A percentile compares a stretch with the other conserved stretches of the same genome.
Evolutionary conservation across 2,113 vertebrate genomes (phyloP).

Genomic region (Ascaphus truei): DNA sequence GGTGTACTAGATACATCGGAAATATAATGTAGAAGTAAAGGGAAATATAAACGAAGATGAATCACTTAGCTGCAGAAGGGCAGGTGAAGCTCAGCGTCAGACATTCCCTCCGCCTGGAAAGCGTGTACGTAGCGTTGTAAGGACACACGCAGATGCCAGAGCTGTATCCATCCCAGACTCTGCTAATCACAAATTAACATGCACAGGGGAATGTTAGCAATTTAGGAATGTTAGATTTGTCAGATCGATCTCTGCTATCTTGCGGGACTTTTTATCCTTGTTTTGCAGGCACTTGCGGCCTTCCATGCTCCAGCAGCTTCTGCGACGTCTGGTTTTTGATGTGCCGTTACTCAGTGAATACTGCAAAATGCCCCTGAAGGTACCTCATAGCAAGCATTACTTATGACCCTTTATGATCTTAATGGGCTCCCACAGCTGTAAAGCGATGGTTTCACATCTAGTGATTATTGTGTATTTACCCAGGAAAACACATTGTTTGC

Average conservation of each 20-base stretch:
- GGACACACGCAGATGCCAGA: no score
- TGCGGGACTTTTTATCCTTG: background rate
- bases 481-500: background rate
- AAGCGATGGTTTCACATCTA: background rate
- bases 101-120: no score
- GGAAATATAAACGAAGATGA: background rate
- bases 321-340: conserved; percentile 92
- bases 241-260: background rate
- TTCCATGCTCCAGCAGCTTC: conserved; percentile 93
- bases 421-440: background rate
- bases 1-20: background rate
- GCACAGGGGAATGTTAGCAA: background rate
- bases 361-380: conserved; percentile 98
- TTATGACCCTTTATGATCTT: background rate
- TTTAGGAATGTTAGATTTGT: background rate
- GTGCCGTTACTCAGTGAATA: conserved; percentile 93
- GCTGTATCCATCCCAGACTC: no score
- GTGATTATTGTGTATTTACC: background rate
- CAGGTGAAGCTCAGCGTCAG: no score
- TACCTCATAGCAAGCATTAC: conserved; percentile 45
- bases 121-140: no score
- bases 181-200: background rate
- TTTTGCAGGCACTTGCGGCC: conserved; percentile 82
- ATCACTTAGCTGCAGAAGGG: background rate
- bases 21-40: background rate